A percentile compares a stretch with the other conserved stretches of the same genome.
Evolutionary conservation across 1,140 invertebrate species (phyloP).

Genomic region (Marisa cornuarietis): DNA sequence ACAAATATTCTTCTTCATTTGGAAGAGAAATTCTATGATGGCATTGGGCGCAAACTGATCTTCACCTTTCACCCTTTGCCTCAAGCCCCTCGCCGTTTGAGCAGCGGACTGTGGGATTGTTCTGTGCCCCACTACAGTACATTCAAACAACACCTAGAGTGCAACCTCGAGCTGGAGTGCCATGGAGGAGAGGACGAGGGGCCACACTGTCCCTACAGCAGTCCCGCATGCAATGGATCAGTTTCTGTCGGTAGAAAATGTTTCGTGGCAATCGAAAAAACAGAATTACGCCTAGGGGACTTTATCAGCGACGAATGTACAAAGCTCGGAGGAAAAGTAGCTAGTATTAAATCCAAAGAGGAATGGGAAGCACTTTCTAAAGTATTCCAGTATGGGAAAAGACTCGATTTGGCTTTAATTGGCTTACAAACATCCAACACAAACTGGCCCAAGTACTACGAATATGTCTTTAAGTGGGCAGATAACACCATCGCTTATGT

Average conservation of each 20-base stretch:
- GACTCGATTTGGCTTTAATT: too few relatives aligned
- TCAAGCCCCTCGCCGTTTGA: background rate
- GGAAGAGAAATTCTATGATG: background rate
- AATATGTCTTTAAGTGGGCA: background rate
- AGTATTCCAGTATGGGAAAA: background rate
- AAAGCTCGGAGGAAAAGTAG: background rate
- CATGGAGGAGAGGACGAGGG: constrained; percentile 8
- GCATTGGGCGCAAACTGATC: background rate
- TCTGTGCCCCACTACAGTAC: background rate
- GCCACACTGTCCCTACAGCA: constrained; percentile 6
- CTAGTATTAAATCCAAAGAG: constrained; percentile 5
- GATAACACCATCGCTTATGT: background rate
- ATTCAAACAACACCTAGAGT: constrained; percentile 6
- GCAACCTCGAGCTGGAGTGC: constrained; percentile 5
- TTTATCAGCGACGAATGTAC: background rate
- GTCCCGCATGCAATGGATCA: background rate
- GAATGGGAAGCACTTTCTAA: background rate
- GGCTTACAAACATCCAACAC: background rate
- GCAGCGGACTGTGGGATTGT: constrained; percentile 2
- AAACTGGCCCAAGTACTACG: background rate
- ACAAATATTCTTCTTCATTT: background rate
- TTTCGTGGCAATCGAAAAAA: background rate
- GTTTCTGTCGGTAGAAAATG: background rate
- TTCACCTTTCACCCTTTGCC: background rate
- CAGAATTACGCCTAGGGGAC: background rate